A percentile compares a stretch with the other conserved stretches of the same genome.
These are phyloP conservation scores for Lutjanus erythropterus DNA, from an alignment of 2,113 vertebrate species.

Conservation along the genomic window DNA sequence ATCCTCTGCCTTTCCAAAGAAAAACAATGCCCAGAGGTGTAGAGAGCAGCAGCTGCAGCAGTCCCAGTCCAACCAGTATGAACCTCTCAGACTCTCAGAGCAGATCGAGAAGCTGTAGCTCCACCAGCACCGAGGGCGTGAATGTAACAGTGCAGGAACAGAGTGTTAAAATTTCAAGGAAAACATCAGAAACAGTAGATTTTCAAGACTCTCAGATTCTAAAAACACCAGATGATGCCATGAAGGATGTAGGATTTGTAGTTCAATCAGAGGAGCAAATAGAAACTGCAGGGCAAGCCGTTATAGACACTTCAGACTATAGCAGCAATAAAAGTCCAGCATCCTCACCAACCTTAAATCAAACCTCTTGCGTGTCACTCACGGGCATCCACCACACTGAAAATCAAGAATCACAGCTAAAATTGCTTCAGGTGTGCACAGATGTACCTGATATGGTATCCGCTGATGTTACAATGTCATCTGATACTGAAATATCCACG, in stretches of 20 bases:
- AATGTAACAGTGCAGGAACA: slow-evolving; percentile 56
- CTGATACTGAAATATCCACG: slow-evolving; percentile 26
- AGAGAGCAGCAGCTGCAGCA: slow-evolving; percentile 57
- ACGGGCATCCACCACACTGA: slow-evolving; percentile 6
- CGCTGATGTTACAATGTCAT: slow-evolving; percentile 17
- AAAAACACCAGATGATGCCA: background rate
- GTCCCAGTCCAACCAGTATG: slow-evolving; percentile 58
- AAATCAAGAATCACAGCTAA: slow-evolving; percentile 4
- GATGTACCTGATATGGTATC: background rate
- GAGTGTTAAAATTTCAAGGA: slow-evolving; percentile 20
- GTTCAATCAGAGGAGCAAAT: background rate
- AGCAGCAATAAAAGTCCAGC: background rate
- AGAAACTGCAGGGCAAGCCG: background rate
- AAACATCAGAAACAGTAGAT: slow-evolving; percentile 3
- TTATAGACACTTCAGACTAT: background rate
- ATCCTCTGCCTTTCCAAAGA: slow-evolving; percentile 75
- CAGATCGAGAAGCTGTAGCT: slow-evolving; percentile 47
- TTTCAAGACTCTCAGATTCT: slow-evolving; percentile 1
- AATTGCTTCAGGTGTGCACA: slow-evolving; percentile 8
- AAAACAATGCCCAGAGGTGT: slow-evolving; percentile 45
- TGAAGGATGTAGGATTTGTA: background rate
- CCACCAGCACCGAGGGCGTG: slow-evolving; percentile 54
- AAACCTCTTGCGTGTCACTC: background rate
- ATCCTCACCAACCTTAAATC: background rate
- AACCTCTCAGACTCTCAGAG: slow-evolving; percentile 59